phyloP scores from a whole-genome alignment of 2,888 invertebrate genomes.

The Saturnia japonica region DNA sequence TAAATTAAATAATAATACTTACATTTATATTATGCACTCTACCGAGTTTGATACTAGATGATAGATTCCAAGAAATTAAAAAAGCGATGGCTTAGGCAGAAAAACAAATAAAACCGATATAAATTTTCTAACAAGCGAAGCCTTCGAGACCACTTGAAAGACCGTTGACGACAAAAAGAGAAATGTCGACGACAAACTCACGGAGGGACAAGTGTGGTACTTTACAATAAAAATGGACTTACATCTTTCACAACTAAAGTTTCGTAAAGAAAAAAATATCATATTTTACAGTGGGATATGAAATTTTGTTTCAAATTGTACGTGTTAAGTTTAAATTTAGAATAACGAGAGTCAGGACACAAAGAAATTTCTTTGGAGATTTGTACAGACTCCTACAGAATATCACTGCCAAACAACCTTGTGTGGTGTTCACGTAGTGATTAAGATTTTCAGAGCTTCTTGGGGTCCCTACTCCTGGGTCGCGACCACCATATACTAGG shows the following conservation, averaged over 20 bases:
- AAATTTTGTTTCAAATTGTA: neutral
- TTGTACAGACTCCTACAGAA: no score
- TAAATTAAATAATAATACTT: neutral
- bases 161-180: constrained; percentile 40
- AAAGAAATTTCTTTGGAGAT: no score
- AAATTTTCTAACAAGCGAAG: constrained; percentile 32
- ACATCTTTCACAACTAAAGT: constrained; percentile 16
- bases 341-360: no score
- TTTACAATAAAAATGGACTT: constrained; percentile 32
- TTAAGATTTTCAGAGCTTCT: no score
- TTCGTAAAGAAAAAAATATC: neutral
- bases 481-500: no score
- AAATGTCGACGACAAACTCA: constrained; percentile 36
- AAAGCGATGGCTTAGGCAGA: constrained; percentile 28
- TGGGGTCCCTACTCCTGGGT: no score
- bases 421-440: no score
- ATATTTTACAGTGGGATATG: neutral
- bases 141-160: constrained; percentile 38
- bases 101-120: constrained; percentile 39
- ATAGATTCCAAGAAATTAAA: constrained; percentile 23
- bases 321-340: neutral
- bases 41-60: neutral
- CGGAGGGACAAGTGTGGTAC: constrained; percentile 36
- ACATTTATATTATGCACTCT: neutral
- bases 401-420: no score